Percentiles rank a stretch among this genome's conserved stretches.
Conservation (phyloP, 23 tunicate species). For the Styela clava region DNA sequence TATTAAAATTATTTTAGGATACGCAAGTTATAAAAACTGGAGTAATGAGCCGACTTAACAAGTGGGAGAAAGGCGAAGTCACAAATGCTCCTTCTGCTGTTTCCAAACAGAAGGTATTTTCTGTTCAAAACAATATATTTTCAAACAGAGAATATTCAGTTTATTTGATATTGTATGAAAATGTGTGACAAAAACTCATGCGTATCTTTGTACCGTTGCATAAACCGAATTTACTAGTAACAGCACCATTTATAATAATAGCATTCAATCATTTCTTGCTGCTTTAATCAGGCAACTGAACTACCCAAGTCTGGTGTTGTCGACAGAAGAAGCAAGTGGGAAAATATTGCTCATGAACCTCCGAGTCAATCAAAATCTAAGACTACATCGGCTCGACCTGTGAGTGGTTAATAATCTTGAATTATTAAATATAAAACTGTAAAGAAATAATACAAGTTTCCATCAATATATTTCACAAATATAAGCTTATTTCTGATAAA, state of each 20-base stretch:
- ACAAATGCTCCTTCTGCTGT: neutral
- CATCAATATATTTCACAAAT: too few species aligned
- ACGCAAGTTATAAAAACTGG: slow-evolving; percentile 66
- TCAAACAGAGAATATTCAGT: too few species aligned
- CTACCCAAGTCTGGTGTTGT: slow-evolving; percentile 46
- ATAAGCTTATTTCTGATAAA: too few species aligned
- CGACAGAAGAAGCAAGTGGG: slow-evolving; percentile 62
- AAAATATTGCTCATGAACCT: slow-evolving; percentile 44
- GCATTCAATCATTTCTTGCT: too few species aligned
- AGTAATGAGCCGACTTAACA: slow-evolving; percentile 62
- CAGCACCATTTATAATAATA: too few species aligned
- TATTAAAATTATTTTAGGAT: slow-evolving; percentile 39
- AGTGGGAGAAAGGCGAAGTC: slow-evolving; percentile 87
- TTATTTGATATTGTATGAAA: too few species aligned
- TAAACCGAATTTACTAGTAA: too few species aligned
- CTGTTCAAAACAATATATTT: too few species aligned
- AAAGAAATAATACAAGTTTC: too few species aligned
- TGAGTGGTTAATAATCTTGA: neutral
- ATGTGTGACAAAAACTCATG: too few species aligned
- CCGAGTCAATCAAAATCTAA: slow-evolving; percentile 16
- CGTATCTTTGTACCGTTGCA: too few species aligned
- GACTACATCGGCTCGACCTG: slow-evolving; percentile 18
- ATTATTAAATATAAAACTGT: neutral
- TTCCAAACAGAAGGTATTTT: neutral
- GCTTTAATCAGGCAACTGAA: neutral